Base-by-base conservation (phyloP, 2,888 invertebrate species). In the Petrophora chlorosata region DNA sequence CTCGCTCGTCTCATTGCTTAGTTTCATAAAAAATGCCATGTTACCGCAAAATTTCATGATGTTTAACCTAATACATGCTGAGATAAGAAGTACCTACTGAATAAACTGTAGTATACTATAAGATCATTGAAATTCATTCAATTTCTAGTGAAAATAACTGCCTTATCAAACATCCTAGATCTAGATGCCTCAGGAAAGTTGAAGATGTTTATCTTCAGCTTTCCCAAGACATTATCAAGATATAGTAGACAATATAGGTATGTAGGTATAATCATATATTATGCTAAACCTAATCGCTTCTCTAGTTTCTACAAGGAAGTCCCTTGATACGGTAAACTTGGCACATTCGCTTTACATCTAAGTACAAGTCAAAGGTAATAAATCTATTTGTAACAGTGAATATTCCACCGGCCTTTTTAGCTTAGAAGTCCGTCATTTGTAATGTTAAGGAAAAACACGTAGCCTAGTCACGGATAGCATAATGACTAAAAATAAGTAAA, bases 401-500 rank as follows among this genome's bases (percentile, higher is more conserved):
- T 71, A 70, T 67, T 54, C 59, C 60, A 66, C 63, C 49, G 59
- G 64, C 51, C 49, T 52, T 57, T 55, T 60, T 65, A 60, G 59
- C 56, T 55, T 54, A 59, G 33, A 54, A 61, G 64, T 57, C 70
- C 61, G 52, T 63, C 59, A 74, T 71, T 65, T 61, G 33, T 65
- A 71, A 70, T 67, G 64, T 61, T 56, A 58, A 67, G 76, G 77
- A 76, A 78, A 76, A 77, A 68, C 69, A 75, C 70, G 55, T 47
- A 52, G 49, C 56, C 65, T 66, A 67, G 67, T 65, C 67, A 68
- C 71, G 68, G 59, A 66, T 51, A 59, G 65, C 67, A 73, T 69
- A 69, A 65, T 70, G 64, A 67, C 68, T 67, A 66, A 71, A 76
- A 73, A 73, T 73, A 79, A 76, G 73, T 71, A 71, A 76, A 81